phyloP scores from a whole-genome alignment of 2,888 invertebrate species.

The Ormyrus labotus region DNA sequence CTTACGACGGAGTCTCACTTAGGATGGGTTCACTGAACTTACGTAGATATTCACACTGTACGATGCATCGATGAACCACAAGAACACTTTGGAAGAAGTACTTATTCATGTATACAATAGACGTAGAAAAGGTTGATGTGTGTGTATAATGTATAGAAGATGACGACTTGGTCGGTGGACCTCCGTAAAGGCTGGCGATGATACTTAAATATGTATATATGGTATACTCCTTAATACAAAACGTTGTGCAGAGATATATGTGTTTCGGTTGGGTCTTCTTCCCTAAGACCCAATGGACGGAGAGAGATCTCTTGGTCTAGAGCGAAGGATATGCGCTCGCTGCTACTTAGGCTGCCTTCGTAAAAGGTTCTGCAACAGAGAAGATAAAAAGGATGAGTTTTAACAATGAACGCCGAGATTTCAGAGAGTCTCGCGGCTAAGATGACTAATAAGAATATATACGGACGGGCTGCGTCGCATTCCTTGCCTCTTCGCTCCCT shows the following conservation, averaged over 20 bases:
- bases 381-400: constrained; percentile 17
- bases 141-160: constrained; percentile 6
- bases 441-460: constrained; percentile 31
- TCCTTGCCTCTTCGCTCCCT: constrained; percentile 7
- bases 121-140: too few species aligned
- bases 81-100: constrained; percentile 30
- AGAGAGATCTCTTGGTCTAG: constrained; percentile 64
- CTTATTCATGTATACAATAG: constrained; percentile 7
- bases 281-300: constrained; percentile 67
- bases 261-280: background rate
- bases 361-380: constrained; percentile 34
- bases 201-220: background rate
- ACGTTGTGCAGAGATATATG: constrained; percentile 6
- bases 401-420: constrained; percentile 1
- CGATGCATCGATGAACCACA: background rate
- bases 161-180: too few species aligned
- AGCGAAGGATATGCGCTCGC: constrained; percentile 42
- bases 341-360: constrained; percentile 9
- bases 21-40: constrained; percentile 46
- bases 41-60: background rate
- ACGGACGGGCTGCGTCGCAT: constrained; percentile 11
- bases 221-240: background rate
- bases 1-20: constrained; percentile 1
- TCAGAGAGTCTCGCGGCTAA: background rate
- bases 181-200: background rate